Conservation (phyloP, 2,797 vertebrate genomes). For the Coccyzus lansbergi region DNA sequence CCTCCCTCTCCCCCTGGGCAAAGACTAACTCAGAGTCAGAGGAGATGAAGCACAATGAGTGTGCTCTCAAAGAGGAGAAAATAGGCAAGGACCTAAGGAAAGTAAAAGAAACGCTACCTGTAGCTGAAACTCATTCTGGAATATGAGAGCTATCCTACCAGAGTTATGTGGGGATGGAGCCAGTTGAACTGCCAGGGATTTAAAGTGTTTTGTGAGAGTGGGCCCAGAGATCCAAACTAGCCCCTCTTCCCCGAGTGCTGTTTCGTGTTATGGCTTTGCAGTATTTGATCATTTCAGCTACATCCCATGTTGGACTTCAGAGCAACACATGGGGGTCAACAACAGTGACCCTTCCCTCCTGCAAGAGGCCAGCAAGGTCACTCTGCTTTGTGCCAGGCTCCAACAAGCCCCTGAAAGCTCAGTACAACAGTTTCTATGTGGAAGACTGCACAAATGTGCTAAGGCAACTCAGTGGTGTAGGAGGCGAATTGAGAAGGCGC, state of each 20-base stretch:
- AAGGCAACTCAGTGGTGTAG: background rate
- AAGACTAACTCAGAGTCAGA: background rate
- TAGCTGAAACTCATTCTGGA: background rate
- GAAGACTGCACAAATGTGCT: background rate
- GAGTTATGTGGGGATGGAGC: background rate
- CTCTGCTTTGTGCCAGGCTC: background rate
- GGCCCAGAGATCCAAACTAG: background rate
- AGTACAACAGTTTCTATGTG: background rate
- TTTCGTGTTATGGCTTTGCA: fast-evolving
- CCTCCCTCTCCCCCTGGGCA: background rate
- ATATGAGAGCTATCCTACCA: background rate
- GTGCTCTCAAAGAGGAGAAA: background rate
- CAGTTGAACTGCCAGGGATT: background rate
- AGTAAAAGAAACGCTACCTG: background rate
- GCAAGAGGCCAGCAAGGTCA: background rate
- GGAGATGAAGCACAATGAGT: background rate
- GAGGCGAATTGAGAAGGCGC: background rate
- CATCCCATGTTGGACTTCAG: background rate
- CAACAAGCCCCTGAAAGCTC: background rate
- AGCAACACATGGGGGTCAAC: background rate
- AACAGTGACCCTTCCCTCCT: background rate
- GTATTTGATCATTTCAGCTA: background rate
- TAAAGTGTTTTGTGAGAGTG: fast-evolving
- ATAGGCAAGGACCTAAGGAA: background rate
- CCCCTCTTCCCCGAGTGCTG: background rate